phyloP scores from a whole-genome alignment of 2,113 vertebrate species.

The Puntigrus tetrazona region DNA sequence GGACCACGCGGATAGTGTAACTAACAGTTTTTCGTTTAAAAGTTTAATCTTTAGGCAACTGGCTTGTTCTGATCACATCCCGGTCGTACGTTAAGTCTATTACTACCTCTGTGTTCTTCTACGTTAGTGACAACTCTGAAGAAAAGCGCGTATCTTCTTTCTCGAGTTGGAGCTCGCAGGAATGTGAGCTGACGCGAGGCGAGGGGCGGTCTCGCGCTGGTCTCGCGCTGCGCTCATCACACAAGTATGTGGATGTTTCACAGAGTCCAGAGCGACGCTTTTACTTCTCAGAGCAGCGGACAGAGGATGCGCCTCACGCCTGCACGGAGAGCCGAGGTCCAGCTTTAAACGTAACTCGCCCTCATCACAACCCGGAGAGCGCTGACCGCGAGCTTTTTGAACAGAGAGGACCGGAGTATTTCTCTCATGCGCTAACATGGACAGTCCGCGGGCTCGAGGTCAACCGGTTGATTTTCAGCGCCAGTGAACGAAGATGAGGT shows the following conservation, averaged over 20 bases:
- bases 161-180: neutral
- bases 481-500: constrained; percentile 29
- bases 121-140: neutral
- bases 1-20: neutral
- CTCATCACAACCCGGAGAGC: neutral
- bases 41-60: neutral
- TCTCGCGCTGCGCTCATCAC: constrained; percentile 38
- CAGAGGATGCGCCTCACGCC: constrained; percentile 2
- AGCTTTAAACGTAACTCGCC: neutral
- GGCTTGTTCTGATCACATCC: neutral
- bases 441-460: neutral
- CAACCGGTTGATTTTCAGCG: constrained; percentile 9
- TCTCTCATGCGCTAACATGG: constrained; percentile 10
- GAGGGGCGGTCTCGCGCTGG: constrained; percentile 25
- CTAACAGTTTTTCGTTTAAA: neutral
- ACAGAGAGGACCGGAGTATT: neutral
- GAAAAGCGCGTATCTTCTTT: no score
- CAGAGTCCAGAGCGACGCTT: neutral
- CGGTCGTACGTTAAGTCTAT: neutral
- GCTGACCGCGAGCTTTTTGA: neutral
- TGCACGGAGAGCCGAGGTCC: neutral
- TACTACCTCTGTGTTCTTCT: neutral
- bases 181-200: constrained; percentile 16
- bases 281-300: neutral
- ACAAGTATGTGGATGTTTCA: constrained; percentile 34